Conservation (phyloP, 1,140 invertebrate species). For the Megathymus violae region DNA sequence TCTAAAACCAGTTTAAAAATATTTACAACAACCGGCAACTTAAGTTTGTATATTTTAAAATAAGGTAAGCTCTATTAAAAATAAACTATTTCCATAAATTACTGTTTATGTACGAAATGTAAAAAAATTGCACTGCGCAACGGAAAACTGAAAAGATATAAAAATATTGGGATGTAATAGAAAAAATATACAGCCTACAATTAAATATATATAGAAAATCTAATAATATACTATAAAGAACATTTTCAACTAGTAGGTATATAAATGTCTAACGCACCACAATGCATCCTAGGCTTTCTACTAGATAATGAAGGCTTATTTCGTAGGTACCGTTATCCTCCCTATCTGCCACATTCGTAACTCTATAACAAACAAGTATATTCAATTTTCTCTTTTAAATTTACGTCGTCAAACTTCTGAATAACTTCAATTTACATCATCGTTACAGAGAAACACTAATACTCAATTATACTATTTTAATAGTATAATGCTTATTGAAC, state of each 20-base stretch:
- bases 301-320: constrained; percentile 66
- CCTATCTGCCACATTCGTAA: constrained; percentile 21
- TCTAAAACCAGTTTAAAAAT: constrained; percentile 70
- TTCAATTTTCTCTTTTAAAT: not conserved
- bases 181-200: constrained; percentile 47
- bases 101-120: constrained; percentile 23
- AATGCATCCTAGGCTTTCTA: constrained; percentile 64
- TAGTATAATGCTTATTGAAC: no score
- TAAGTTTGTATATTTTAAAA: constrained; percentile 43
- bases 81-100: constrained; percentile 14
- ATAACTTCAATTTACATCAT: not conserved
- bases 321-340: constrained; percentile 70
- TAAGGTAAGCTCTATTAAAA: constrained; percentile 28
- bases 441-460: no score
- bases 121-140: constrained; percentile 57
- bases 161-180: constrained; percentile 45
- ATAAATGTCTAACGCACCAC: constrained; percentile 64
- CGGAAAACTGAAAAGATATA: constrained; percentile 38
- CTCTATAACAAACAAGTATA: no score
- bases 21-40: constrained; percentile 74
- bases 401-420: no score
- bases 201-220: constrained; percentile 54
- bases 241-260: constrained; percentile 44
- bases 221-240: constrained; percentile 58
- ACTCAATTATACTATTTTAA: constrained; percentile 24